These are phyloP conservation scores for Spongia lamella DNA, from an alignment of 37 sponge, comb jelly and placozoan genomes.

Conservation along the genomic window DNA sequence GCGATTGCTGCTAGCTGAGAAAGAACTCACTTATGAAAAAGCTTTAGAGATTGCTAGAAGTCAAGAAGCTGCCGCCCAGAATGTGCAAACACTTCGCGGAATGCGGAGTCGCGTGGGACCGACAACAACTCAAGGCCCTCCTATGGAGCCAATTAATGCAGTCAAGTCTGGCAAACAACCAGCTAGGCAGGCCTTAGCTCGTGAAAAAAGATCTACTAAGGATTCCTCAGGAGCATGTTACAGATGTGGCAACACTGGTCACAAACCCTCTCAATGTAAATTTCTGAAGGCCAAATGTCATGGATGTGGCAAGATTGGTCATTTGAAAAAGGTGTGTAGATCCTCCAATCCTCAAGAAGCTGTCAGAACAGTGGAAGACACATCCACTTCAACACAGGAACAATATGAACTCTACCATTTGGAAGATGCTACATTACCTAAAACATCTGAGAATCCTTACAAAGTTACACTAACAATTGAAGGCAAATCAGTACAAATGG, in stretches of 20 bases:
- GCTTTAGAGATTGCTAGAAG: slow-evolving; percentile 5
- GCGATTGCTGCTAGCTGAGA: neutral
- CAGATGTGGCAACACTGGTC: neutral
- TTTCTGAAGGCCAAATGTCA: neutral
- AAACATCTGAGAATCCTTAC: neutral
- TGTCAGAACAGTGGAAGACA: neutral
- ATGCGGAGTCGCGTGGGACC: too few species aligned
- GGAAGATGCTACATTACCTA: neutral
- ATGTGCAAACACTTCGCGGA: neutral
- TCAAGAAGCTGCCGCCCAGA: neutral
- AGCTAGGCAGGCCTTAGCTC: neutral
- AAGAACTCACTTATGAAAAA: neutral
- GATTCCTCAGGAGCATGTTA: neutral
- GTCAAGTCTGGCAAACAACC: neutral
- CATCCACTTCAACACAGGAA: neutral
- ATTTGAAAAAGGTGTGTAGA: neutral
- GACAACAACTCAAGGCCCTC: neutral
- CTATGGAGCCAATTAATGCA: neutral
- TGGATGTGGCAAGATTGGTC: slow-evolving; percentile 1
- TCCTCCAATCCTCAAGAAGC: neutral
- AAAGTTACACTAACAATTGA: neutral
- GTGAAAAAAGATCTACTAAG: too few species aligned
- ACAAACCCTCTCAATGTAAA: neutral
- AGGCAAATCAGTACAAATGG: neutral
- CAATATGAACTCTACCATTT: neutral